phyloP scores from a whole-genome alignment of 1,140 invertebrate species.

The Atopsyche davidsoni region DNA sequence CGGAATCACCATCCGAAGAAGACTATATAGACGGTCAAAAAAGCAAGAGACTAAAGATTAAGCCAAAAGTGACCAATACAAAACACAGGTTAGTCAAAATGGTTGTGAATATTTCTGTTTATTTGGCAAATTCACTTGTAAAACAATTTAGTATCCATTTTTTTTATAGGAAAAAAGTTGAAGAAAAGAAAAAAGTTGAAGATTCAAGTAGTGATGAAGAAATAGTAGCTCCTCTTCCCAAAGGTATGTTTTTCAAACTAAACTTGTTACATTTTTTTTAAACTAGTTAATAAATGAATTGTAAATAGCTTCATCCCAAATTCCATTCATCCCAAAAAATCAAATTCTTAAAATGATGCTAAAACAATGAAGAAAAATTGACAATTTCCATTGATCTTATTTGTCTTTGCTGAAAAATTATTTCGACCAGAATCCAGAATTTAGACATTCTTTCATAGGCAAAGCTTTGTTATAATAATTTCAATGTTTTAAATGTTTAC shows the following conservation, averaged over 20 bases:
- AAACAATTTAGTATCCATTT: not conserved
- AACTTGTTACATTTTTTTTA: too few relatives aligned
- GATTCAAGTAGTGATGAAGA: conserved; percentile 53
- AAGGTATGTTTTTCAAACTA: conserved; percentile 24
- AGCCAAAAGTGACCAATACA: conserved; percentile 42
- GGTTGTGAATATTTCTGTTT: too few relatives aligned
- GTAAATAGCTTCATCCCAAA: not conserved
- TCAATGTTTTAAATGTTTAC: too few relatives aligned
- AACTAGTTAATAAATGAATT: not conserved
- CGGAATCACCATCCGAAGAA: conserved; percentile 46
- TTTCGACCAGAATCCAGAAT: too few relatives aligned
- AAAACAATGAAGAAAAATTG: too few relatives aligned
- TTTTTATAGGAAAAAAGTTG: conserved; percentile 38
- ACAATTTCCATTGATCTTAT: too few relatives aligned
- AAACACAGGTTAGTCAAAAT: conserved; percentile 35
- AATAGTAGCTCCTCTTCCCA: conserved; percentile 25
- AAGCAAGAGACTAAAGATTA: conserved; percentile 43
- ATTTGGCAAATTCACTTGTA: too few relatives aligned
- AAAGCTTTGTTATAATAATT: too few relatives aligned
- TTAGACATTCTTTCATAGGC: too few relatives aligned
- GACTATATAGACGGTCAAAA: conserved; percentile 40
- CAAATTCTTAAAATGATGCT: not conserved
- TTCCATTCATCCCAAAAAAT: not conserved
- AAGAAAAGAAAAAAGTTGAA: conserved; percentile 50
- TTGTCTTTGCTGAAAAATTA: too few relatives aligned